Conservation (phyloP, 2,113 vertebrate species). For the Eublepharis macularius region DNA sequence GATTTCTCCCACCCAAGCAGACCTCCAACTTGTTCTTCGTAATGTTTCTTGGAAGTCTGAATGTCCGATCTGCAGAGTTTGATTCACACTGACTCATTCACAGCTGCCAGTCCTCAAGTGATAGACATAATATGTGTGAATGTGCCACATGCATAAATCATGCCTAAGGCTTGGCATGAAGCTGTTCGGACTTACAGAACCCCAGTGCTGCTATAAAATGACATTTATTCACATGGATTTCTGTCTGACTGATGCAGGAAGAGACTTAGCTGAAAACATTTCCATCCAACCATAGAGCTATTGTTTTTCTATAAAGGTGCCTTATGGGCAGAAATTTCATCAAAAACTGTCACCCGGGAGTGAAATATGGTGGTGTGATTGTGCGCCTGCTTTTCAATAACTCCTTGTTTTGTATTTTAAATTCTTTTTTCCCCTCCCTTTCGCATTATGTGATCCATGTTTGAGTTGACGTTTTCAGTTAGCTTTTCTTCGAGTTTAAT, state of each 20-base stretch:
- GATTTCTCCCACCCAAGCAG: too few species aligned
- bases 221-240: neutral
- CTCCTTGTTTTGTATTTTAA: neutral
- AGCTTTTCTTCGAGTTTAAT: constrained; percentile 5
- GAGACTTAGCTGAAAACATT: constrained; percentile 15
- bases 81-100: neutral
- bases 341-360: neutral
- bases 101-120: neutral
- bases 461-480: constrained; percentile 6
- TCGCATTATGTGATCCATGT: neutral
- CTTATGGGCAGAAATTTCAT: constrained; percentile 19
- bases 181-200: too few species aligned
- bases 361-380: neutral
- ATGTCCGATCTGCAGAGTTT: neutral
- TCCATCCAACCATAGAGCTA: neutral
- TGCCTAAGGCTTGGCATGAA: neutral
- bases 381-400: neutral
- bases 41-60: too few species aligned
- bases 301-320: constrained; percentile 18
- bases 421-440: neutral
- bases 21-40: too few species aligned
- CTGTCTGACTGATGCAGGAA: neutral
- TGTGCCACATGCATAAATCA: neutral
- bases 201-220: neutral
- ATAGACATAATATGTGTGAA: neutral